Percentiles rank a stretch among this genome's conserved stretches.
phyloP scores from a whole-genome alignment of 1,140 invertebrate species.

The Cherax destructor region DNA sequence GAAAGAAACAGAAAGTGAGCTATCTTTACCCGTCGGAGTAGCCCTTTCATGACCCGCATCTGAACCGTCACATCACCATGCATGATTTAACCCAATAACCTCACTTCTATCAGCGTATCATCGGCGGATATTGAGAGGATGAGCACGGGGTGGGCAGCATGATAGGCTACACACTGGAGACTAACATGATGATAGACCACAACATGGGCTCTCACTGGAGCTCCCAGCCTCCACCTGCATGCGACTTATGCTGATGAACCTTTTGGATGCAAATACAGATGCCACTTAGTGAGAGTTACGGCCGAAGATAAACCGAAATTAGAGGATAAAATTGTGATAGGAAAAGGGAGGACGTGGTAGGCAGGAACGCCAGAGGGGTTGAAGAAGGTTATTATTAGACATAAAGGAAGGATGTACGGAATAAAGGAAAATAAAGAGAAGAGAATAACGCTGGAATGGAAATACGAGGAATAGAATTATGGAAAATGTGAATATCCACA shows the following conservation, averaged over 20 bases:
- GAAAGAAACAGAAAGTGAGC: background rate
- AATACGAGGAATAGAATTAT: background rate
- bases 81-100: conserved; percentile 64
- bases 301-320: conserved; percentile 36
- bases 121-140: conserved; percentile 40
- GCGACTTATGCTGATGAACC: background rate
- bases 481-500: too few relatives aligned
- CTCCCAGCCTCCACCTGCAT: background rate
- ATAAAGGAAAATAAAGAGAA: too few relatives aligned
- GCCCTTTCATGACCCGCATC: conserved; percentile 6
- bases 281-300: conserved; percentile 30
- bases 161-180: background rate
- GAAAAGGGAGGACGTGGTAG: background rate
- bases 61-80: conserved; percentile 43
- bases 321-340: conserved; percentile 32
- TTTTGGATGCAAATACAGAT: conserved; percentile 32
- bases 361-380: too few relatives aligned
- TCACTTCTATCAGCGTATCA: conserved; percentile 57
- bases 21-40: background rate
- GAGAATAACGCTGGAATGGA: background rate
- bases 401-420: too few relatives aligned
- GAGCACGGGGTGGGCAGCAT: background rate
- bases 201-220: background rate
- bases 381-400: too few relatives aligned
- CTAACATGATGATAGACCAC: background rate